Evolutionary conservation across 2,113 vertebrate genomes (phyloP).

Genomic region (Sceloporus undulatus): DNA sequence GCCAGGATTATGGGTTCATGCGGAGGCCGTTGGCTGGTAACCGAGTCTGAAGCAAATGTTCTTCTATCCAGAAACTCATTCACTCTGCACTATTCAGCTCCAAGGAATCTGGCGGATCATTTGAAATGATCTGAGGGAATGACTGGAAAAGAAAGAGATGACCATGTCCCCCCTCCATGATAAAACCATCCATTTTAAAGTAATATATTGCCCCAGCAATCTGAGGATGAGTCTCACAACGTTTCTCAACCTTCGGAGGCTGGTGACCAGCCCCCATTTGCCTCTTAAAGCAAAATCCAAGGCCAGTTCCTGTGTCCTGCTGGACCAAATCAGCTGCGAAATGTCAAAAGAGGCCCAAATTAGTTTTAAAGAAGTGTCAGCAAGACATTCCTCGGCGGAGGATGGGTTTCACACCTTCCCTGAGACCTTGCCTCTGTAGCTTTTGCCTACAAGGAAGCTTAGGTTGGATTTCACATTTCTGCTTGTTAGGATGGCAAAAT

Average conservation of each 20-base stretch:
- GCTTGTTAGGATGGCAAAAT: too few relatives aligned
- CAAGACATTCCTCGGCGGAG: not conserved
- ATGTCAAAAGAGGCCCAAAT: not conserved
- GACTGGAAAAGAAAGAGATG: slow-evolving; percentile 27
- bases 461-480: too few relatives aligned
- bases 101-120: slow-evolving; percentile 32
- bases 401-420: not conserved
- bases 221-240: not conserved
- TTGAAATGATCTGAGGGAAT: slow-evolving; percentile 47
- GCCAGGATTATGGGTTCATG: slow-evolving; percentile 61
- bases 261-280: not conserved
- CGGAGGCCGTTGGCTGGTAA: slow-evolving; percentile 63
- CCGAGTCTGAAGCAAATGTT: slow-evolving; percentile 44
- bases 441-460: not conserved
- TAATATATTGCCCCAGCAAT: too few relatives aligned
- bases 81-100: slow-evolving; percentile 31
- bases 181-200: slow-evolving; percentile 28
- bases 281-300: not conserved
- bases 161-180: not conserved
- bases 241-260: not conserved
- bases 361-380: not conserved
- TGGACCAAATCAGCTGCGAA: not conserved
- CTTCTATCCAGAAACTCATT: slow-evolving; percentile 60
- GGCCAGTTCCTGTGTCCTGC: not conserved
- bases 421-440: not conserved